These are phyloP conservation scores for Calyptomena viridis DNA, from an alignment of 2,113 vertebrate species.

Conservation along the genomic window DNA sequence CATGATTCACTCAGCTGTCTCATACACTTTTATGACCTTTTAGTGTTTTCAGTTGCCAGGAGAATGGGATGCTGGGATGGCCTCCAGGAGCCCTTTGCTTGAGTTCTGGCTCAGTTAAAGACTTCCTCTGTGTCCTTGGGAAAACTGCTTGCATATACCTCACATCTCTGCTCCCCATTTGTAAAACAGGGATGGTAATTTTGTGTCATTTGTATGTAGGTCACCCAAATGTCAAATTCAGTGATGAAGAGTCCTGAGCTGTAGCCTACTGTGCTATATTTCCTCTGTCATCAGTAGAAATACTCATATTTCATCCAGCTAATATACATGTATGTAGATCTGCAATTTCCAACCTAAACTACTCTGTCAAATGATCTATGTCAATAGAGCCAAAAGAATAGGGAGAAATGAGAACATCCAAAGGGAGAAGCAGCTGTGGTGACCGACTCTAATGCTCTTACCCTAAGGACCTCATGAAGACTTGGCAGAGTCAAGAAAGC, in stretches of 20 bases:
- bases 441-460: neutral
- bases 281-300: neutral
- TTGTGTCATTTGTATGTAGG: neutral
- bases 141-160: neutral
- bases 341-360: neutral
- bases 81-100: neutral
- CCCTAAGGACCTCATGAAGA: neutral
- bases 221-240: neutral
- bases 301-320: neutral
- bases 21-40: constrained; percentile 27
- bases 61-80: neutral
- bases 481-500: neutral
- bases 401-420: neutral
- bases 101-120: neutral
- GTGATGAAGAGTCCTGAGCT: neutral
- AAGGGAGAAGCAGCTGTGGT: neutral
- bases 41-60: neutral
- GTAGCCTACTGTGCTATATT: neutral
- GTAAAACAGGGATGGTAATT: neutral
- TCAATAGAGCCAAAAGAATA: neutral
- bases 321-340: neutral
- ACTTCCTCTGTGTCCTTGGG: neutral
- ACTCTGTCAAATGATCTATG: neutral
- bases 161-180: neutral
- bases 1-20: constrained; percentile 20